Evolutionary conservation across 2,113 vertebrate species (phyloP).

Genomic region (Nerophis lumbriciformis): DNA sequence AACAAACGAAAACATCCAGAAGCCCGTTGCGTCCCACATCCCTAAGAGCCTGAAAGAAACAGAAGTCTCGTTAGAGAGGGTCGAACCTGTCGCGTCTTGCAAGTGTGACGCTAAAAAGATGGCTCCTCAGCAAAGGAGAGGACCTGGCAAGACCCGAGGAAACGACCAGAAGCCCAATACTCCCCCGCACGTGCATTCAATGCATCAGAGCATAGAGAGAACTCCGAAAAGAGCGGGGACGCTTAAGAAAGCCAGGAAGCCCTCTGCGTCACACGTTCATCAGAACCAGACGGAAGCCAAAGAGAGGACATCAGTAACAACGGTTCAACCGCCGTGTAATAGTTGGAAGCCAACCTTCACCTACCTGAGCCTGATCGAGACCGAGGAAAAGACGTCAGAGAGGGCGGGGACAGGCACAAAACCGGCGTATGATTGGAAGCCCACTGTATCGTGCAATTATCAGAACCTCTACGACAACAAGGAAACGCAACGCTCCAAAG

Average conservation of each 20-base stretch:
- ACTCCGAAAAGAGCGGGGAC: background rate
- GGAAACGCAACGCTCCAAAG: background rate
- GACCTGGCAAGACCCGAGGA: too few species aligned
- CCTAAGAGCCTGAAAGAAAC: background rate
- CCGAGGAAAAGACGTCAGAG: background rate
- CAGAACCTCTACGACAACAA: background rate
- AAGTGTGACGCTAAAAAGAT: background rate
- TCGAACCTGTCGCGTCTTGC: background rate
- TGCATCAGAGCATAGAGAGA: background rate
- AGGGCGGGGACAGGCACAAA: background rate
- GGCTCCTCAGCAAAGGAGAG: background rate
- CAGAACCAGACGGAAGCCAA: too few species aligned
- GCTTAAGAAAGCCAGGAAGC: background rate
- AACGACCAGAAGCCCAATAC: too few species aligned
- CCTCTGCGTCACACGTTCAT: background rate
- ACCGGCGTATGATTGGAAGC: background rate
- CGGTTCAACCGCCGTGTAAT: background rate
- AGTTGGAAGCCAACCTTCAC: background rate
- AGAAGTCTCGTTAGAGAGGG: background rate
- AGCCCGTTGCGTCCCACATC: background rate
- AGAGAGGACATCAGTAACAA: background rate
- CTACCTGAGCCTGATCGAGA: constrained; percentile 1
- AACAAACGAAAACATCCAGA: background rate
- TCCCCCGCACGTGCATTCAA: too few species aligned
- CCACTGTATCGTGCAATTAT: background rate